A percentile compares a stretch with the other conserved stretches of the same genome.
Evolutionary conservation across 2,888 invertebrate genomes (phyloP).

Genomic region (Lysandra coridon): DNA sequence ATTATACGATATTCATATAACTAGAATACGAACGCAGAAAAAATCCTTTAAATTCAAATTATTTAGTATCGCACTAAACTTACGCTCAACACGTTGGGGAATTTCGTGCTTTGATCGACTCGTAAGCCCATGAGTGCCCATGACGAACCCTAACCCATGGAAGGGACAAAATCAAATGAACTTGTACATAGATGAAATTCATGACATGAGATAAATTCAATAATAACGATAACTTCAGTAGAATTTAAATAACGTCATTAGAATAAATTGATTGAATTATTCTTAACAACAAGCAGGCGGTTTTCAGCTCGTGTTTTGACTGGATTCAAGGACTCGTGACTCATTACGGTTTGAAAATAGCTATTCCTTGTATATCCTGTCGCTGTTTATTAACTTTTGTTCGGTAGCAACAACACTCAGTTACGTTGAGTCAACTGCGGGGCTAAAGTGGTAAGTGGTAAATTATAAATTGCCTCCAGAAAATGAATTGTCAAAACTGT

Average conservation of each 20-base stretch:
- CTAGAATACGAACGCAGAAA: constrained; percentile 9
- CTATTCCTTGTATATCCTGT: constrained; percentile 21
- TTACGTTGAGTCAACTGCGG: neutral
- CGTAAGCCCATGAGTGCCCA: neutral
- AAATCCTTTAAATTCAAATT: neutral
- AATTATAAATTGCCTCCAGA: no score
- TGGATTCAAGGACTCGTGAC: constrained; percentile 25
- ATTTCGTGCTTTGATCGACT: neutral
- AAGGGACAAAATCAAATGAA: neutral
- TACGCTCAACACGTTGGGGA: neutral
- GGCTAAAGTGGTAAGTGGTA: no score
- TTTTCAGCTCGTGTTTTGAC: neutral
- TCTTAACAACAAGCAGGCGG: neutral
- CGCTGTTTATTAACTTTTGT: constrained; percentile 16
- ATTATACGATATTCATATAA: constrained; percentile 15
- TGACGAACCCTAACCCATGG: neutral
- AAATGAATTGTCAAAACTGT: no score
- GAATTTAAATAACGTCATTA: neutral
- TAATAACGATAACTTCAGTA: neutral
- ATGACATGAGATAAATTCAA: neutral
- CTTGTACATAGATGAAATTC: neutral
- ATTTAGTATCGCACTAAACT: neutral
- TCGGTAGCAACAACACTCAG: neutral
- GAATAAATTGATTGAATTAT: neutral
- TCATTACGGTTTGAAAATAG: constrained; percentile 25